Evolutionary conservation across 2,113 vertebrate species (phyloP).

Genomic region (Hyaena hyaena): DNA sequence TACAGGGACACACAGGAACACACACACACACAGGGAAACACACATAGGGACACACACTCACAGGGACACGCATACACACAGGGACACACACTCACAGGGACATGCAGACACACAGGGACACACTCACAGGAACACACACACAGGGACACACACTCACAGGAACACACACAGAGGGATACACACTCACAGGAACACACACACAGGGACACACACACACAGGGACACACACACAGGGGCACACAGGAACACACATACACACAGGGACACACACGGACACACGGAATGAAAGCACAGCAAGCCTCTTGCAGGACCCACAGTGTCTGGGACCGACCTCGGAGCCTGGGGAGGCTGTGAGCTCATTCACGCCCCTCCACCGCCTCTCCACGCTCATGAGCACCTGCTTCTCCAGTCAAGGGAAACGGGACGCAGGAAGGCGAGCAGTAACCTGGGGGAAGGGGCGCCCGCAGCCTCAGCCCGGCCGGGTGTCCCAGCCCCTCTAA

Average conservation of each 20-base stretch:
- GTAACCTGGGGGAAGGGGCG: accelerated
- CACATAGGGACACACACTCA: too few relatives aligned
- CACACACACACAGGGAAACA: not conserved
- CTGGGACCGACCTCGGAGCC: not conserved
- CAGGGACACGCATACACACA: not conserved
- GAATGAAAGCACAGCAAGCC: too few relatives aligned
- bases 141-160: too few relatives aligned
- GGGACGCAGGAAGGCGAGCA: accelerated
- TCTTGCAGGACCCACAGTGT: accelerated
- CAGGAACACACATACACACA: not conserved
- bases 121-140: not conserved
- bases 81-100: too few relatives aligned
- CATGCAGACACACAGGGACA: not conserved
- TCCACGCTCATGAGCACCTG: accelerated
- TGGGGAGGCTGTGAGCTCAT: accelerated
- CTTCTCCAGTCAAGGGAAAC: not conserved
- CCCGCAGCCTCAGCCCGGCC: not conserved
- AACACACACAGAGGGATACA: too few relatives aligned
- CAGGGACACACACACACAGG: not conserved
- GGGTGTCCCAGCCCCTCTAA: accelerated
- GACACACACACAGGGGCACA: too few relatives aligned
- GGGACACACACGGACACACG: not conserved
- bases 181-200: not conserved
- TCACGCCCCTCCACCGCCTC: not conserved
- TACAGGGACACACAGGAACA: too few relatives aligned